phyloP scores from a whole-genome alignment of 2,888 invertebrate species.

The Mayetiola destructor region DNA sequence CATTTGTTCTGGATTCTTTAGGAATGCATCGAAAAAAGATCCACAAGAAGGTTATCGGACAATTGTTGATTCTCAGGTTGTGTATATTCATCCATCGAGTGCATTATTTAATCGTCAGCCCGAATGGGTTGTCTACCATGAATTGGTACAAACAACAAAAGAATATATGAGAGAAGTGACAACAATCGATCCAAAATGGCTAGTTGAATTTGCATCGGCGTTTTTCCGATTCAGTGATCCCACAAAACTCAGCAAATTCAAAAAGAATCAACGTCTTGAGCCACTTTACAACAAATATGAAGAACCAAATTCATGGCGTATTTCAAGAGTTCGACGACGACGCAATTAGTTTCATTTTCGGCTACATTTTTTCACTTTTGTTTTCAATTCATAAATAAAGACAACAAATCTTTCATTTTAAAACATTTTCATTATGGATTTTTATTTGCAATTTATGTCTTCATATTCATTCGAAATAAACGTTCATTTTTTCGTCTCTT shows the following conservation, averaged over 20 bases:
- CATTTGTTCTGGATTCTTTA: conserved; percentile 95
- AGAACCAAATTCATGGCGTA: conserved; percentile 98
- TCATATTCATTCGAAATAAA: neutral
- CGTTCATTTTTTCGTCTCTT: neutral
- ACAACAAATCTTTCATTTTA: neutral
- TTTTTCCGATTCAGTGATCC: conserved; percentile 99
- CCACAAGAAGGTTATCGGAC: conserved; percentile 97
- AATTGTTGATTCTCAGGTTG: conserved; percentile 91
- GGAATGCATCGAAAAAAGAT: conserved; percentile 98
- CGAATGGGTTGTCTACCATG: conserved; percentile 99
- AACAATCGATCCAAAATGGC: conserved; percentile 93
- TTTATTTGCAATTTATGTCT: neutral
- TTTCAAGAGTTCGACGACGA: conserved; percentile 78
- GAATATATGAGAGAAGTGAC: conserved; percentile 99
- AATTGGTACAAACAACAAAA: conserved; percentile 95
- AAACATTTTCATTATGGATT: neutral
- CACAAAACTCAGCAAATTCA: conserved; percentile 94
- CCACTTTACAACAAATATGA: conserved; percentile 98
- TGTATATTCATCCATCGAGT: conserved; percentile 97
- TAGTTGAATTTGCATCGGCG: conserved; percentile 97
- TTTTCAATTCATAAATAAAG: neutral
- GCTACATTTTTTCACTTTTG: neutral
- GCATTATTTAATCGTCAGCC: conserved; percentile 96
- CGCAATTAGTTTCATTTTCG: conserved; percentile 49
- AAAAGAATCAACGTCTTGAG: conserved; percentile 96